Base-by-base conservation (phyloP, 2,888 invertebrate species). In the Pyralis farinalis region DNA sequence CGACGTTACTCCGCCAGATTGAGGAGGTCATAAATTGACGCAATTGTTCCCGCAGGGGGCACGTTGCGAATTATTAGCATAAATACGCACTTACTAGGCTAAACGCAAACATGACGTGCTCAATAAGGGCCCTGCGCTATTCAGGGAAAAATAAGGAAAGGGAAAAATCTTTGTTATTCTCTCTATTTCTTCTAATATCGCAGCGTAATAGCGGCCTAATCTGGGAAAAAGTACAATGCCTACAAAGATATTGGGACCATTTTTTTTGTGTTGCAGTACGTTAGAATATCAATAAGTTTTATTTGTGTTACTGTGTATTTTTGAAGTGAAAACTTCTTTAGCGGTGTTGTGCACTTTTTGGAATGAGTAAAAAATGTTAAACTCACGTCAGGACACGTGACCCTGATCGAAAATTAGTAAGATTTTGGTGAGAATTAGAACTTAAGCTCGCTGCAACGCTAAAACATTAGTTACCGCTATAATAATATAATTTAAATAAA, bases 31-130 rank as follows among this genome's bases (percentile, higher is more conserved):
- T 80, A 78, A 80, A 78, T 77, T 76, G 71, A 58, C 54, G 55
- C 67, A 67, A 78, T 71, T 64, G 74, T 63, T 66, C 71, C 71
- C 74, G 47, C 42, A 62, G 66, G 58, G 53, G 50, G 53, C 54
- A 53, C 58, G 56, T 61, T 52, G 49, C 59, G 47, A 54, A 49
- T 60, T 66, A 76, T 79, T 78, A 72, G 71, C 78, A 78, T 78
- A 77, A 77, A 74, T 70, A 75, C 63, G 53, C 73, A 61, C 71
- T 78, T 79, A 71, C 69, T 67, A 77, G 53, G 76, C 76, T 59
- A 56, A 65, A 59, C 68, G 71, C 63, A 58, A 61, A 21, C 51
- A 47, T 49, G 53, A 49, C 49, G 45, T 41, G 37, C 42, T 39
- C 46, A 35, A 30, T 31, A 43, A 40, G 34, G 37, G 29, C 29